Conservation (phyloP, 2,797 vertebrate genomes). For the Esox lucius region DNA sequence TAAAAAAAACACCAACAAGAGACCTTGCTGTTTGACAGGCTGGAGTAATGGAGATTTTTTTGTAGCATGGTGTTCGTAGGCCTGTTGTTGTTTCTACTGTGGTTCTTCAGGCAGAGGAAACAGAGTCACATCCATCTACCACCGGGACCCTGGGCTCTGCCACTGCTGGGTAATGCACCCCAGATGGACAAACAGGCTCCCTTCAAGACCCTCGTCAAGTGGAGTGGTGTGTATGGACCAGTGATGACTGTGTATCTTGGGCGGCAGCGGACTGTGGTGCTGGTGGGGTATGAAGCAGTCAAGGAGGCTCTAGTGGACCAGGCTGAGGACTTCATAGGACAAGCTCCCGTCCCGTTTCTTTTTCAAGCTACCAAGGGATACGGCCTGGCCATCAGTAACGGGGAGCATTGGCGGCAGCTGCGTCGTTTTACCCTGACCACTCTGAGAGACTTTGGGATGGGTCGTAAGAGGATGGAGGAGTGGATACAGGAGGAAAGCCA, state of each 20-base stretch:
- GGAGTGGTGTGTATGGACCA: conserved; percentile 69
- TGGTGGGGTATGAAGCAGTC: conserved; percentile 71
- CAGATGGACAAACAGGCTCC: conserved; percentile 57
- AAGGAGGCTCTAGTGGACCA: conserved; percentile 80
- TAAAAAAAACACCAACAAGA: neutral
- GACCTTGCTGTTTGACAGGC: neutral
- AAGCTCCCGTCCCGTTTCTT: conserved; percentile 47
- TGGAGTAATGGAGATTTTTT: conserved; percentile 33
- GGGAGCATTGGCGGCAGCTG: conserved; percentile 65
- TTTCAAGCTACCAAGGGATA: conserved; percentile 47
- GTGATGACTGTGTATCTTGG: conserved; percentile 75
- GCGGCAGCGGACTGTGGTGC: conserved; percentile 60
- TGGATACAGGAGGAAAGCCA: conserved; percentile 72
- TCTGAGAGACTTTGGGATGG: conserved; percentile 75
- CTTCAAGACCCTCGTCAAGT: conserved; percentile 64
- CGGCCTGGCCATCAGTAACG: conserved; percentile 59
- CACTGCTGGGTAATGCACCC: conserved; percentile 65
- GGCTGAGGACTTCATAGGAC: conserved; percentile 71
- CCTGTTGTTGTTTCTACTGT: conserved; percentile 42
- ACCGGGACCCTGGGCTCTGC: conserved; percentile 64
- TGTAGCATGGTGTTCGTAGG: conserved; percentile 30
- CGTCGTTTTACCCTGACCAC: conserved; percentile 67
- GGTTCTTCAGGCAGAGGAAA: conserved; percentile 40
- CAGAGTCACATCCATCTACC: conserved; percentile 39
- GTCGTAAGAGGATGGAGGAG: conserved; percentile 69